Base-by-base conservation (phyloP, 37 sponge, comb jelly and placozoan species). In the Chondrilla cf. caribensis region DNA sequence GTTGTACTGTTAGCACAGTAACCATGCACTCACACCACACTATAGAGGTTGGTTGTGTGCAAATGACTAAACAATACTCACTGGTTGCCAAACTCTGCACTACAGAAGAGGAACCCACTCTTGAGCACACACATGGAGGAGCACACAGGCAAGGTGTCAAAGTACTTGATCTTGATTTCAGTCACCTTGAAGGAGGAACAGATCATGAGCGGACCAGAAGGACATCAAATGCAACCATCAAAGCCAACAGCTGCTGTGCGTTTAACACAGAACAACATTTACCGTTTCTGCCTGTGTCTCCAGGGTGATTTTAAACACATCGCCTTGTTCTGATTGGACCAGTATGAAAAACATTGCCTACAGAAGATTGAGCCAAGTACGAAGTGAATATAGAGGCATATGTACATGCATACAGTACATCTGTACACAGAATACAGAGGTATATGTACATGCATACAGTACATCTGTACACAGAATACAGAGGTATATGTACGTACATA, bases 71-170 rank as follows among this genome's bases (percentile, higher is more conserved):
- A 36, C 9, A 70, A 2, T 6, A 43, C 91, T 79, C 66, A 97
- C 91, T 98, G 99, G 47, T 98, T 98, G 33, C 99, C 99, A 88
- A 96, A 98, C 82, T 98, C 99, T 3, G 99, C 91, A 37, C 92
- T 90, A 55, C 89, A 84, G 72, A 98, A 98, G 22, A 98, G 89
- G 78, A 98, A 98, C 0, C 99, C 99, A 19, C 93, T 94, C 79
- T 90, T 94, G 41, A 98, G 88, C 0, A 98, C 99, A 86, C 83
- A 80, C 86, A 98, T 85, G 3, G 93, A 87, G 18, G 89, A 38
- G 29, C 81, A 66, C 70, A 98, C 96, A 54, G 99, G 95, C 8
- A 93, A 84, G 6, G 99, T 98, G 86, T 98, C 99, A 85, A 98
- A 98, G 72, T 96, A 98, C 80, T 98, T 98, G 44, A 98, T 88